Conservation (phyloP, 2,797 vertebrate genomes). For the Ptychobarbus kaznakovi region DNA sequence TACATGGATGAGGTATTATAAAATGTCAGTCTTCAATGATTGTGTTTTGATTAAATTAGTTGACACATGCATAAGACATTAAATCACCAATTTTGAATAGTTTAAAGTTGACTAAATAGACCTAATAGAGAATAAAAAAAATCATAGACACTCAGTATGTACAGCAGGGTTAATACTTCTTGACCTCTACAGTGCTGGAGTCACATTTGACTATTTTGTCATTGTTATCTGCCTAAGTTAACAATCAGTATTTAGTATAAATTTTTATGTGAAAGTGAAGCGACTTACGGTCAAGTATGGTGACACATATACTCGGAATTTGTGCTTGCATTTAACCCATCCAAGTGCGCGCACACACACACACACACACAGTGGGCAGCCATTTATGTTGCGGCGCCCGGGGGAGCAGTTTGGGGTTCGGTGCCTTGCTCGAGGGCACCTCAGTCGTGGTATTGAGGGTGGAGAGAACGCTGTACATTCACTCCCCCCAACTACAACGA, state of each 20-base stretch:
- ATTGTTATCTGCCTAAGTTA: neutral
- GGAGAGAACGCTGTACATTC: too few species aligned
- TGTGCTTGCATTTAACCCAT: too few species aligned
- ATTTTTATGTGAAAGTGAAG: too few species aligned
- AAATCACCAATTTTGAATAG: neutral
- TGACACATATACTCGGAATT: too few species aligned
- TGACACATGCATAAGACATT: neutral
- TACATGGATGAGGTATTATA: neutral
- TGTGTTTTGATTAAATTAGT: neutral
- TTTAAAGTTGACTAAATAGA: neutral
- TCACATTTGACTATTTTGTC: neutral
- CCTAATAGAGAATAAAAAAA: neutral
- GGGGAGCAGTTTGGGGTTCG: too few species aligned
- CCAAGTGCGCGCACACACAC: too few species aligned
- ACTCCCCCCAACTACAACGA: too few species aligned
- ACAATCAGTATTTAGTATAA: neutral
- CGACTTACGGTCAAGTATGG: too few species aligned
- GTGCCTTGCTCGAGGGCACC: too few species aligned
- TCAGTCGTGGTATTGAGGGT: too few species aligned
- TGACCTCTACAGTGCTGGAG: neutral
- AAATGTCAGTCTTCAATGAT: neutral
- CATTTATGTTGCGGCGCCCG: too few species aligned
- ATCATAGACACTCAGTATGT: neutral
- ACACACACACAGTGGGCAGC: too few species aligned
- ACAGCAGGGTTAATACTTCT: neutral